These are phyloP conservation scores for Lepidurus couesii DNA, from an alignment of 1,140 invertebrate species.

Conservation along the genomic window DNA sequence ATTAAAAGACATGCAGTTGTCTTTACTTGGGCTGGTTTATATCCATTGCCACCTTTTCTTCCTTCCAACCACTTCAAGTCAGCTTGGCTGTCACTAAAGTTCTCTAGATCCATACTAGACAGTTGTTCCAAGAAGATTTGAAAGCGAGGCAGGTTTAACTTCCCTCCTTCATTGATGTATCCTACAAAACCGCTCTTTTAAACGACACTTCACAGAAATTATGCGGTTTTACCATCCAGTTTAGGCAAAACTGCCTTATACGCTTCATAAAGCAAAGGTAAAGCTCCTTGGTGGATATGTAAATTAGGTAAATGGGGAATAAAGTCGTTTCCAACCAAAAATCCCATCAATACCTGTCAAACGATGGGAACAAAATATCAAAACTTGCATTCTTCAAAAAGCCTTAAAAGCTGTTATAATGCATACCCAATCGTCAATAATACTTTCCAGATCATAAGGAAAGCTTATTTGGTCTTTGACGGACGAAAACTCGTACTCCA, in stretches of 20 bases:
- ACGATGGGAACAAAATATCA: background rate
- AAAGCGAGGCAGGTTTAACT: slow-evolving; percentile 75
- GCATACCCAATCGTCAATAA: slow-evolving; percentile 62
- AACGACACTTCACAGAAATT: background rate
- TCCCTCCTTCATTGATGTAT: slow-evolving; percentile 87
- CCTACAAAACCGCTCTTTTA: slow-evolving; percentile 52
- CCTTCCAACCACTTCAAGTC: slow-evolving; percentile 79
- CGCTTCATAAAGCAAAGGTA: slow-evolving; percentile 76
- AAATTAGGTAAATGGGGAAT: slow-evolving; percentile 90
- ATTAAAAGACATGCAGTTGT: background rate
- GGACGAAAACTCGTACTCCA: slow-evolving; percentile 81
- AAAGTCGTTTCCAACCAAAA: slow-evolving; percentile 95
- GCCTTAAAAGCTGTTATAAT: background rate
- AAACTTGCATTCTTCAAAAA: background rate
- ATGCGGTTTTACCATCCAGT: slow-evolving; percentile 63
- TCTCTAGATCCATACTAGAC: slow-evolving; percentile 69
- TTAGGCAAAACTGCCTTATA: slow-evolving; percentile 82
- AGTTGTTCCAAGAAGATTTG: slow-evolving; percentile 77
- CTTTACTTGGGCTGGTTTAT: background rate
- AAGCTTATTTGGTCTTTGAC: slow-evolving; percentile 65
- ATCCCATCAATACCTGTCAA: slow-evolving; percentile 77
- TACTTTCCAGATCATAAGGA: slow-evolving; percentile 72
- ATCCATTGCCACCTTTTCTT: slow-evolving; percentile 43
- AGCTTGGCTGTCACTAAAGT: slow-evolving; percentile 75
- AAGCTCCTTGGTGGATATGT: slow-evolving; percentile 82